Percentiles rank a stretch among this genome's conserved stretches.
Evolutionary conservation across 2,113 vertebrate genomes (phyloP).

Genomic region (Petrocephalus zakoni): DNA sequence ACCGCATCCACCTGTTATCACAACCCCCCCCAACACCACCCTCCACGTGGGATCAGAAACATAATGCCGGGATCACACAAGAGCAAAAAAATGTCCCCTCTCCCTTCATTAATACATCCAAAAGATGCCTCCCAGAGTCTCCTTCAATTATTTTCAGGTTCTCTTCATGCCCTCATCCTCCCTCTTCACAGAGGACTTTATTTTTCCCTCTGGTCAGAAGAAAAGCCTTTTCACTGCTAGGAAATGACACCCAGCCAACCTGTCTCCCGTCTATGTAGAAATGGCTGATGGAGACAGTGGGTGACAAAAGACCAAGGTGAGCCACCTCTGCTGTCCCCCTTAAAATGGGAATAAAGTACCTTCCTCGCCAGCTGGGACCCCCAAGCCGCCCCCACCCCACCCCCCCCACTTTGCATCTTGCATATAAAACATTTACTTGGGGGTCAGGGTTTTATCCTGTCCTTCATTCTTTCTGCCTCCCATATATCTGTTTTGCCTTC

Average conservation of each 20-base stretch:
- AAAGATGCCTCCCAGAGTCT: slow-evolving; percentile 58
- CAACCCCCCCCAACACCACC: slow-evolving; percentile 47
- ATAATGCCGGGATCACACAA: slow-evolving; percentile 81
- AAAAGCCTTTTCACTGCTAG: slow-evolving; percentile 69
- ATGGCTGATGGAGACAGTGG: slow-evolving; percentile 3
- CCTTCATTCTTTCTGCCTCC: slow-evolving; percentile 52
- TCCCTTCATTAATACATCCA: slow-evolving; percentile 80
- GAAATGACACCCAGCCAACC: slow-evolving; percentile 52
- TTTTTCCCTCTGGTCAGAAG: slow-evolving; percentile 65
- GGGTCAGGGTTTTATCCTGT: slow-evolving; percentile 51
- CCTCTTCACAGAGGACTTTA: slow-evolving; percentile 75
- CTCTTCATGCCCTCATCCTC: slow-evolving; percentile 42
- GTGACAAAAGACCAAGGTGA: slow-evolving; percentile 59
- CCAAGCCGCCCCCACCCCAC: background rate
- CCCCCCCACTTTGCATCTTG: slow-evolving; percentile 8
- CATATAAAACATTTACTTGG: slow-evolving; percentile 48
- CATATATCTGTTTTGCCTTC: slow-evolving; percentile 30
- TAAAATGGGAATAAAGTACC: slow-evolving; percentile 45
- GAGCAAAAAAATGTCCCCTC: slow-evolving; percentile 71
- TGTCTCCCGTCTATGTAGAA: background rate
- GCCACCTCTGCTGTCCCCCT: slow-evolving; percentile 44
- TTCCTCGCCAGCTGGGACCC: slow-evolving; percentile 44
- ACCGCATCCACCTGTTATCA: slow-evolving; percentile 13
- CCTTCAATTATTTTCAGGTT: slow-evolving; percentile 55
- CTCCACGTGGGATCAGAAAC: slow-evolving; percentile 79